A percentile compares a stretch with the other conserved stretches of the same genome.
Conservation (phyloP, 2,113 vertebrate genomes). For the Gavialis gangeticus region DNA sequence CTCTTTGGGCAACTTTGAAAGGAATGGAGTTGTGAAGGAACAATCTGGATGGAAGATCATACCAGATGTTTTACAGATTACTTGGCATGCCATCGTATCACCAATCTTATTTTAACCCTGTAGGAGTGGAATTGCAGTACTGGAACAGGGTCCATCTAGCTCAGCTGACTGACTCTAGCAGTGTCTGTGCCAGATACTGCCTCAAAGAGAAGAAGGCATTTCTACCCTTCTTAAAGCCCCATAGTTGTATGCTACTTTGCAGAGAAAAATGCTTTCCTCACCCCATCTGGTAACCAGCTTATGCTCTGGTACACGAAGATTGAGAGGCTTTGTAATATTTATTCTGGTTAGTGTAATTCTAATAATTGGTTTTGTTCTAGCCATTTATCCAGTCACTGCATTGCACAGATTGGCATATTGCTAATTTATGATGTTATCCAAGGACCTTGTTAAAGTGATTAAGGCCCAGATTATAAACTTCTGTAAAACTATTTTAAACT, state of each 20-base stretch:
- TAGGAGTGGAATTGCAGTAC: background rate
- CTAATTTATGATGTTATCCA: accelerated
- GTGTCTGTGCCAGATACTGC: background rate
- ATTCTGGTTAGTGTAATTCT: background rate
- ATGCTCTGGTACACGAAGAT: background rate
- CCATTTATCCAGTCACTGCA: background rate
- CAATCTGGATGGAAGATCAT: background rate
- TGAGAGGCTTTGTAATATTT: background rate
- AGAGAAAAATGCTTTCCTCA: background rate
- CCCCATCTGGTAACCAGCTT: background rate
- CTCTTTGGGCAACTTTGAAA: background rate
- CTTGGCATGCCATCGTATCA: conserved; percentile 20
- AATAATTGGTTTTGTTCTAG: background rate
- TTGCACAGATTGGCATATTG: background rate
- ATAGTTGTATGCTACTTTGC: background rate
- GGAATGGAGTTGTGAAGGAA: background rate
- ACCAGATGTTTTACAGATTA: conserved; percentile 59
- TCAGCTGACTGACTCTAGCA: background rate
- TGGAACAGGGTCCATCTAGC: conserved; percentile 10
- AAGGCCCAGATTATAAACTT: background rate
- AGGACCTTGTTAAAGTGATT: background rate
- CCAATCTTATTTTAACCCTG: conserved; percentile 48
- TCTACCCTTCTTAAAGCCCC: background rate
- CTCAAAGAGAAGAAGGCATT: too few relatives aligned
- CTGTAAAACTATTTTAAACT: background rate